Conservation (phyloP, 1,140 invertebrate genomes). For the Euura saliciscinereae region DNA sequence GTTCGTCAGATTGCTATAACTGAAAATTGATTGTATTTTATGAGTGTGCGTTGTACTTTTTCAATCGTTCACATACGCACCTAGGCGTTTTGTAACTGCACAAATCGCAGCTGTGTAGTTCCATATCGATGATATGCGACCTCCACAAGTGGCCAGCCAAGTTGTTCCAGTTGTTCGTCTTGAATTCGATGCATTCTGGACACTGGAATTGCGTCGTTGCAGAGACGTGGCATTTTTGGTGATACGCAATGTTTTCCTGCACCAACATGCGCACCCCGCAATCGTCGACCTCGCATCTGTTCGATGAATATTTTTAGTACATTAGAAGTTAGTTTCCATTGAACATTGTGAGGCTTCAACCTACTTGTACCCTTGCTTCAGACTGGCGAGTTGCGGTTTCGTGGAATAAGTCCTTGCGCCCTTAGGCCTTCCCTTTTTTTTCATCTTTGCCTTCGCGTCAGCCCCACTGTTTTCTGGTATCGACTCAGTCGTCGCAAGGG, state of each 20-base stretch:
- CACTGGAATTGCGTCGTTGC: slow-evolving; percentile 42
- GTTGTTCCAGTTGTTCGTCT: slow-evolving; percentile 45
- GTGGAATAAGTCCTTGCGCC: neutral
- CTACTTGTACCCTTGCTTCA: slow-evolving; percentile 15
- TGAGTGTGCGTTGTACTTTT: neutral
- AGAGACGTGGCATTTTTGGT: slow-evolving; percentile 53
- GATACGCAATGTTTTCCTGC: slow-evolving; percentile 55
- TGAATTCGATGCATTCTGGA: slow-evolving; percentile 47
- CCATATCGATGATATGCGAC: slow-evolving; percentile 56
- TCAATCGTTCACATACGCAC: slow-evolving; percentile 30
- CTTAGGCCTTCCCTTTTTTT: neutral
- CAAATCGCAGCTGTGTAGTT: slow-evolving; percentile 52
- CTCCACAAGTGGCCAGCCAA: slow-evolving; percentile 59
- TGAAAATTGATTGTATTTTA: slow-evolving; percentile 23
- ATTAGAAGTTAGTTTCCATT: neutral
- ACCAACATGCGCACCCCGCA: slow-evolving; percentile 50
- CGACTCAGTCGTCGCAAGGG: neutral
- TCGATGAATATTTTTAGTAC: neutral
- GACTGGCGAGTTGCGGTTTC: neutral
- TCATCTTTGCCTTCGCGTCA: neutral
- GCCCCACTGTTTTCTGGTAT: neutral
- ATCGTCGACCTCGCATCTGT: slow-evolving; percentile 40
- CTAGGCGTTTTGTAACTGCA: slow-evolving; percentile 49
- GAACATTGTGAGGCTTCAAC: slow-evolving; percentile 13
- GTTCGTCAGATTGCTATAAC: slow-evolving; percentile 49